A percentile compares a stretch with the other conserved stretches of the same genome.
phyloP scores from a whole-genome alignment of 2,797 vertebrate species.

The Notolabrus celidotus region DNA sequence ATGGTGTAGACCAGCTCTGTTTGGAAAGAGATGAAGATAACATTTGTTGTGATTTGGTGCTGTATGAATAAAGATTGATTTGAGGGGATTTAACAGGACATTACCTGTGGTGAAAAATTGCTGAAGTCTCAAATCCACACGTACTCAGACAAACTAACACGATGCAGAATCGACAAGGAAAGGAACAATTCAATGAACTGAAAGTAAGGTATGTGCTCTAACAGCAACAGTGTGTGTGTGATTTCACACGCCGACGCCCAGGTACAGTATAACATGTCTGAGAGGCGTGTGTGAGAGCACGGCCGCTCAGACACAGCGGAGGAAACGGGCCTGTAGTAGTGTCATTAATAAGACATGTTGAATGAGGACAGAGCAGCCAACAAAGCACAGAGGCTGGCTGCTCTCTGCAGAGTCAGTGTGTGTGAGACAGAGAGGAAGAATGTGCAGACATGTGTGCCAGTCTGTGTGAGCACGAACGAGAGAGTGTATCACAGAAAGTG shows the following conservation, averaged over 20 bases:
- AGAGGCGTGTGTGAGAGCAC: slow-evolving; percentile 59
- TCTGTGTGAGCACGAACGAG: slow-evolving; percentile 10
- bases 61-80: no score
- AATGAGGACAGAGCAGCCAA: slow-evolving; percentile 60
- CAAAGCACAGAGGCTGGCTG: slow-evolving; percentile 77
- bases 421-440: no score
- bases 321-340: slow-evolving; percentile 70
- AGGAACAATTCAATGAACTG: slow-evolving; percentile 31
- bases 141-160: slow-evolving; percentile 38
- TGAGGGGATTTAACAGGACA: no score
- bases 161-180: slow-evolving; percentile 52
- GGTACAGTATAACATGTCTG: slow-evolving; percentile 65
- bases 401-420: no score
- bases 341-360: slow-evolving; percentile 76
- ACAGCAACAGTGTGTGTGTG: slow-evolving; percentile 42
- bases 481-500: slow-evolving; percentile 4
- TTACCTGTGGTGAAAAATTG: no score
- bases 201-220: slow-evolving; percentile 41
- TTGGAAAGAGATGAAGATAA: no score
- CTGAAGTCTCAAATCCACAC: slow-evolving; percentile 51
- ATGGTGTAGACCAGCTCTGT: no score
- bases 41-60: no score
- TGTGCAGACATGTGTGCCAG: no score
- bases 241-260: slow-evolving; percentile 55
- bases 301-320: slow-evolving; percentile 54